Evolutionary conservation across 2,888 invertebrate genomes (phyloP), one percentile per base, ranked within the genome.

Genomic region (Venusia cambrica): DNA sequence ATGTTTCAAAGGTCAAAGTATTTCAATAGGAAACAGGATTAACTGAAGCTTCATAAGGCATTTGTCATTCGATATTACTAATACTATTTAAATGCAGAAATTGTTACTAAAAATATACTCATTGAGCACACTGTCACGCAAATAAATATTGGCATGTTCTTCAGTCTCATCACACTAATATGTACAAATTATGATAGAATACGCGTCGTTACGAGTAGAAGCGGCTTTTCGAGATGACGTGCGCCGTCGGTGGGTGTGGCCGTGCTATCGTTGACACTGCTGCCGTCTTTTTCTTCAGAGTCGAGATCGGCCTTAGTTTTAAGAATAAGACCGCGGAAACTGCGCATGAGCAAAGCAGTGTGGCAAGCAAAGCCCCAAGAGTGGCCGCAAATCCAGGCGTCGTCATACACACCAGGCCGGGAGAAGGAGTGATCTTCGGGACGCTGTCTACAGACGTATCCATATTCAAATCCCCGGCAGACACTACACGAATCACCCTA

Each of bases 301-400:
- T 77, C 2, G 90, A 81, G 51, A 93, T 92, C 6, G 94, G 94
- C 55, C 93, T 89, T 57, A 96, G 87, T 54, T 94, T 92, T 22
- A 96, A 89, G 73, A 95, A 97, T 7, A 97, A 88, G 57, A 97
- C 92, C 9, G 95, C 94, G 27, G 97, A 96, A 48, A 96, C 89
- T 14, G 95, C 88, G 67, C 96, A 97, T 4, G 97, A 96, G 38
- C 94, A 91, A 35, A 97, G 85, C 51, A 97, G 85, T 29, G 97
- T 93, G 31, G 92, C 94, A 38, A 97, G 88, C 10, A 97, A 89
- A 24, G 97, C 90, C 28, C 96, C 91, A 12, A 97, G 87, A 12
- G 96, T 95, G 14, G 95, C 93, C 17, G 96, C 94, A 63, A 97
- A 97, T 5, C 97, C 96, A n/a, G 96, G 94, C 2, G 96, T 96